Evolutionary conservation across 2,888 invertebrate genomes (phyloP).

Genomic region (Xanthia icteritia): DNA sequence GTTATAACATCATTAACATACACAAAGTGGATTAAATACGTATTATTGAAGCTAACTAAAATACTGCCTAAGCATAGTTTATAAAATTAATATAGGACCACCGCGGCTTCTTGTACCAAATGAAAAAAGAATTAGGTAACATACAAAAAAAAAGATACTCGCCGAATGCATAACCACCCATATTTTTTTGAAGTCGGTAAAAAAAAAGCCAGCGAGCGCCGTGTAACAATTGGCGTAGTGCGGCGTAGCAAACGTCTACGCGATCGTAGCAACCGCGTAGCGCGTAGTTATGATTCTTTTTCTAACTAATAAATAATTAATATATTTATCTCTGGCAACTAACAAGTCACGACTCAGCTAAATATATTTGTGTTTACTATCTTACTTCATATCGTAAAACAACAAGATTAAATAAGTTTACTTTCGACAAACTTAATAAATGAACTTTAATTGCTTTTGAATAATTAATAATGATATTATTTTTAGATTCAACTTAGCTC

Average conservation of each 20-base stretch:
- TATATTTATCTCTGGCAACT: not conserved
- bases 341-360: not conserved
- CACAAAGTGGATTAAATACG: no score
- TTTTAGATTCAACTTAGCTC: slow-evolving; percentile 23
- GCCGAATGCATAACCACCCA: not conserved
- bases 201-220: not conserved
- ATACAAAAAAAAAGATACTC: not conserved
- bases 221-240: not conserved
- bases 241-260: slow-evolving; percentile 17
- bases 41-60: not conserved
- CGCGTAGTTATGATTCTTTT: not conserved
- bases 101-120: not conserved
- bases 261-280: slow-evolving; percentile 12
- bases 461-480: slow-evolving; percentile 40
- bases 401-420: slow-evolving; percentile 25
- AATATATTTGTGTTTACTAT: slow-evolving; percentile 10
- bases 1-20: no score
- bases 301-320: not conserved
- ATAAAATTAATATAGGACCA: not conserved
- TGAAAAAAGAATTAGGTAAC: not conserved
- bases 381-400: slow-evolving; percentile 10
- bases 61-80: not conserved
- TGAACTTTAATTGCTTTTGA: slow-evolving; percentile 50
- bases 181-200: not conserved
- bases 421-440: slow-evolving; percentile 41